Evolutionary conservation across 53 echinoderm and acorn worm genomes (phyloP), one percentile per base, ranked within the genome.

Genomic region (Pentamera pediparva): DNA sequence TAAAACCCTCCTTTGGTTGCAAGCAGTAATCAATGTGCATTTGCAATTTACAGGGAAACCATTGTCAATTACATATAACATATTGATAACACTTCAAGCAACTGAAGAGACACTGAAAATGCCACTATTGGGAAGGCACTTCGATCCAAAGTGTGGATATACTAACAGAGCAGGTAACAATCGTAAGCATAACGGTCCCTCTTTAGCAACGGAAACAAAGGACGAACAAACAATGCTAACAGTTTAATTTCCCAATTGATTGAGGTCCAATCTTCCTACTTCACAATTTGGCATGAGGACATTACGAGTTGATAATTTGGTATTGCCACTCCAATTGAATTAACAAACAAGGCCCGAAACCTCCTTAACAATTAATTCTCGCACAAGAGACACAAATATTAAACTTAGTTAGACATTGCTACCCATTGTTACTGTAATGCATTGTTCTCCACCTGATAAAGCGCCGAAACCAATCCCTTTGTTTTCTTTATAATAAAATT

Each of bases 361-460:
- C 15, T 41, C 43, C 15, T 41, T 41, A 9, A 41, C 9, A 41
- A 41, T 15, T 41, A 15, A 41, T 15, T 41, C 43, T 15, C 9
- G 43, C 43, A 41, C 43, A 10, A 15, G 43, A 41, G 15, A 41
- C 9, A 41, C 43, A 10, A 15, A 15, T 9, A 15, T 15, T 10
- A 41, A 10, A 41, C 9, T 82, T 75, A 1, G 64, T 40, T 4
- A 64, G 35, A 27, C 75, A 28, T 6, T 27, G 29, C 53, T 75
- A 75, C 15, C 6, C 20, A 55, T 75, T 75, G 39, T 55, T 54
- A 7, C 22, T 35, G 54, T 81, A 81, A 38, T 75, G 31, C 19
- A 81, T 81, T 32, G 49, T 73, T 2, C 72, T 51, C 81, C 81
- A n/a, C 7, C 3, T 37, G 72, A 81, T 73, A 61, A n/a, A 36